A percentile compares a stretch with the other conserved stretches of the same genome.
Conservation (phyloP, 2,888 invertebrate species). For the Machimus rusticus region DNA sequence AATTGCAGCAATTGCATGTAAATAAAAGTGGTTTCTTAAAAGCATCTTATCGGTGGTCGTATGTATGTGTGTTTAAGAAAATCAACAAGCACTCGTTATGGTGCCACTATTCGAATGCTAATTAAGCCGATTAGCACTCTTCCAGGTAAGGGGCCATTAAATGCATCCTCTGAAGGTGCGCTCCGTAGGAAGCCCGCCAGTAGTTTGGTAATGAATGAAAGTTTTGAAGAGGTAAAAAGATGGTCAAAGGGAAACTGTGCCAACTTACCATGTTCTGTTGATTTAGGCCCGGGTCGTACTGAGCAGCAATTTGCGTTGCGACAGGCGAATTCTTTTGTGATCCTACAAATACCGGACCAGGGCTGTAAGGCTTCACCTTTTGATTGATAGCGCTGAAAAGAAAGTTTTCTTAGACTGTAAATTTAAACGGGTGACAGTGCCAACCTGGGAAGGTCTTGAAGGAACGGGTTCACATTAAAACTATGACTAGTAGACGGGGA, state of each 20-base stretch:
- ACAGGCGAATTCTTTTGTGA: constrained; percentile 43
- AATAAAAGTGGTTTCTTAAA: background rate
- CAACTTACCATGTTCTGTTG: constrained; percentile 51
- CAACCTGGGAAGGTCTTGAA: constrained; percentile 59
- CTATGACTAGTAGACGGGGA: constrained; percentile 59
- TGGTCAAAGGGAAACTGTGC: background rate
- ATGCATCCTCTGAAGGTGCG: background rate
- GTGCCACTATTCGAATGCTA: background rate
- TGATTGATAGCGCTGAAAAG: constrained; percentile 18
- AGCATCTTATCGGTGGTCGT: background rate
- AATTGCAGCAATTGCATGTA: background rate
- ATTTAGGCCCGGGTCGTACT: constrained; percentile 58
- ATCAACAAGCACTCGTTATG: background rate
- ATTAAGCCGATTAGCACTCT: background rate
- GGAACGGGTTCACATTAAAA: constrained; percentile 57
- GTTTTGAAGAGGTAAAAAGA: background rate
- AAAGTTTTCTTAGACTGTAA: background rate
- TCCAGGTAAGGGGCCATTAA: background rate
- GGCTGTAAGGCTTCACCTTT: constrained; percentile 39
- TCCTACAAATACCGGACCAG: constrained; percentile 30
- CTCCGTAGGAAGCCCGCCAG: background rate
- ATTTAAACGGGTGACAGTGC: background rate
- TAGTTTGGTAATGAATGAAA: background rate
- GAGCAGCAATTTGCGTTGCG: constrained; percentile 58
- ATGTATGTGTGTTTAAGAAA: background rate